Evolutionary conservation across 2,888 invertebrate genomes (phyloP), one percentile per base, ranked within the genome.

Genomic region (Helicoverpa assulta): DNA sequence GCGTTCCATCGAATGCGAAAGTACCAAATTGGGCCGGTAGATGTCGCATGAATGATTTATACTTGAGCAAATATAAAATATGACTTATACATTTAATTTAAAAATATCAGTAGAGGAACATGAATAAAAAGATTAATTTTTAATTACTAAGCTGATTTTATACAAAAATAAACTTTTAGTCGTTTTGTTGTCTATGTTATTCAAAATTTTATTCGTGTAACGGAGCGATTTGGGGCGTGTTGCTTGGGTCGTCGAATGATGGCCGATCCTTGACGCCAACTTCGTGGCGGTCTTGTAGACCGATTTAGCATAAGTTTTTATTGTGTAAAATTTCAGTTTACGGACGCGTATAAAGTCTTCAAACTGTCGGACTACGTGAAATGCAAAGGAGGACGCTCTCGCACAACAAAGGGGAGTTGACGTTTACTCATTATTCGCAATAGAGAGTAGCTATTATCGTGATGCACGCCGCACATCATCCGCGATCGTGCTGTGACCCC

Each of bases 341-440:
- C 80, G 85, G 89, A 86, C 85, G 86, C 88, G 86, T 89, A 89
- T 90, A 88, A 89, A 86, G 76, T 85, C 85, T 79, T 81, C 88
- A 90, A 88, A 89, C 91, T 90, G 92, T 85, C 85, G 85, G 88
- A 86, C 89, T 80, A 90, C 93, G 94, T 95, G 95, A 95, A 92
- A 95, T 95, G 94, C 95, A 95, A 94, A 95, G 95, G 91, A 95
- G 93, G 89, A 92, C 93, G 91, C 91, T 92, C 92, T 92, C 94
- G 88, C 93, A 93, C 86, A 93, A 91, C 82, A 95, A 95, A 95
- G 95, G 95, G 89, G 92, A 94, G 95, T 95, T 86, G 68, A 86
- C 85, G 86, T 85, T 91, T 88, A 83, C 81, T 84, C 87, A 82
- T 78, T 85, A 81, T 78, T 81, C 59, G 67, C 55, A 66, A 21